Evolutionary conservation across 1,140 invertebrate species (phyloP).

Genomic region (Eulimnadia texana): DNA sequence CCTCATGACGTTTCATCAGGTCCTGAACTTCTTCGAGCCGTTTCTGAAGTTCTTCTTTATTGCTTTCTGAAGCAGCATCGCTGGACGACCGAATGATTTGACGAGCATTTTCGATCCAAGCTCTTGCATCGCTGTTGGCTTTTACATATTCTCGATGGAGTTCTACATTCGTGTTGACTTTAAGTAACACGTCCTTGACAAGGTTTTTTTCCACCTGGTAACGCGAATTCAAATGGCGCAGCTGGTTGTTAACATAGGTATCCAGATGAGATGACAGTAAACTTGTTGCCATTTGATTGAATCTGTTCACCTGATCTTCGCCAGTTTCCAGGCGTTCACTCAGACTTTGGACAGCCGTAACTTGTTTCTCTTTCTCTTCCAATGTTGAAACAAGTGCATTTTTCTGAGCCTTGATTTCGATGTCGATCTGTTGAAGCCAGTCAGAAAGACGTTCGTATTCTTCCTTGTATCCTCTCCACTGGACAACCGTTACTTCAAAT

Average conservation of each 20-base stretch:
- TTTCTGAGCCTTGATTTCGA: conserved; percentile 78
- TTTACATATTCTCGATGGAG: conserved; percentile 73
- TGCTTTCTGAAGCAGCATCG: conserved; percentile 58
- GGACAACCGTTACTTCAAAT: conserved; percentile 60
- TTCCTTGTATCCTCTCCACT: conserved; percentile 81
- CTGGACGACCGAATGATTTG: conserved; percentile 65
- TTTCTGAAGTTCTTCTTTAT: conserved; percentile 65
- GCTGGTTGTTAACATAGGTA: conserved; percentile 77
- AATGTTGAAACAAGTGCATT: conserved; percentile 63
- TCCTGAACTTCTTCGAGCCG: conserved; percentile 62
- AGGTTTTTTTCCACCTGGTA: conserved; percentile 74
- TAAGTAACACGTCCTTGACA: conserved; percentile 82
- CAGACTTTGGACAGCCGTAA: conserved; percentile 38
- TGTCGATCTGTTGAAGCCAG: conserved; percentile 87
- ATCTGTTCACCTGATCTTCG: conserved; percentile 67
- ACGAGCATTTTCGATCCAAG: conserved; percentile 78
- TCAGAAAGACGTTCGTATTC: conserved; percentile 80
- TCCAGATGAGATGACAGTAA: conserved; percentile 72
- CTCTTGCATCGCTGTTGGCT: conserved; percentile 59
- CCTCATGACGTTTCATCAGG: conserved; percentile 63
- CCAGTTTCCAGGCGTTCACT: conserved; percentile 44
- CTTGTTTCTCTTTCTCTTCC: conserved; percentile 71
- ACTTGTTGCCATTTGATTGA: conserved; percentile 58
- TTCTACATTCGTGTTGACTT: conserved; percentile 75
- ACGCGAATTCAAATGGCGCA: conserved; percentile 74